These are phyloP conservation scores for Piezodorus guildinii DNA, from an alignment of 1,140 invertebrate species.

Conservation along the genomic window DNA sequence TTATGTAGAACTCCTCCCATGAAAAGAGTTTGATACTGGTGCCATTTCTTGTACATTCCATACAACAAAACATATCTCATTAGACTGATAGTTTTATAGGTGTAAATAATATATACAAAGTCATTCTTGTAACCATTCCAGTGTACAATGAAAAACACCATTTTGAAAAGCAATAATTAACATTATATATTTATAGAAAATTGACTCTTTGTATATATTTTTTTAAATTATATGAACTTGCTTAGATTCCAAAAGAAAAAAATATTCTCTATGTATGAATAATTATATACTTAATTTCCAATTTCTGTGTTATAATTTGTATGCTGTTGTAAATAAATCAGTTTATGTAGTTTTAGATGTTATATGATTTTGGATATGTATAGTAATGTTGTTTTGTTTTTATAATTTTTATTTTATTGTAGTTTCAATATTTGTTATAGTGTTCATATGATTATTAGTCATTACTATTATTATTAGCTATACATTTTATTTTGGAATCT, in stretches of 20 bases:
- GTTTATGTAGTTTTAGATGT: too few relatives aligned
- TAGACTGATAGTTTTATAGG: constrained; percentile 21
- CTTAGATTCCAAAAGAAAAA: neutral
- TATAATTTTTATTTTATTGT: too few relatives aligned
- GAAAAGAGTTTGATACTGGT: neutral
- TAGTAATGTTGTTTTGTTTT: too few relatives aligned
- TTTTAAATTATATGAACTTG: neutral
- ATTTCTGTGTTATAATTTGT: neutral
- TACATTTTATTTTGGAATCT: neutral
- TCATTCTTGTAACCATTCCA: constrained; percentile 4
- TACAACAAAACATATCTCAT: constrained; percentile 20
- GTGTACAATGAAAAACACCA: constrained; percentile 12
- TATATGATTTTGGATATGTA: too few relatives aligned
- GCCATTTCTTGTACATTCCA: constrained; percentile 19
- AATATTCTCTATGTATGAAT: neutral
- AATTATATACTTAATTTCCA: neutral
- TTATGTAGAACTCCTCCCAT: constrained; percentile 82
- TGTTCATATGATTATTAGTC: too few relatives aligned
- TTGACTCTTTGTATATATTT: neutral
- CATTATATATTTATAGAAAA: constrained; percentile 5
- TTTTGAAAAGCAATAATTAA: constrained; percentile 6
- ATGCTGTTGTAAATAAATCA: neutral
- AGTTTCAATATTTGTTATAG: too few relatives aligned
- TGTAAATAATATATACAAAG: constrained; percentile 8
- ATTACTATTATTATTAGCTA: too few relatives aligned